These are phyloP conservation scores for Ceratina calcarata DNA, from an alignment of 1,140 invertebrate species.

Conservation along the genomic window DNA sequence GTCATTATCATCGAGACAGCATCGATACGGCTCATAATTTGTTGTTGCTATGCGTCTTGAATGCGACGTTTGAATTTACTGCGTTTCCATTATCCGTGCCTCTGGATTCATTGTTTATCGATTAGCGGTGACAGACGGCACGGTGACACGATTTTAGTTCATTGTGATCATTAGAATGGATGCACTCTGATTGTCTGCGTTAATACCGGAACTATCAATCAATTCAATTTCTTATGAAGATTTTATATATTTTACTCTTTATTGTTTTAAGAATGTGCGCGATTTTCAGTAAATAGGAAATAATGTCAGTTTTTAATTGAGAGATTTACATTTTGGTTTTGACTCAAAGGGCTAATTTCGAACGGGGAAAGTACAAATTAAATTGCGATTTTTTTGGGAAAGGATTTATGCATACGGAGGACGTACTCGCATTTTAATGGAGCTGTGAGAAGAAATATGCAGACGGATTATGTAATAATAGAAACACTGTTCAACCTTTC, in stretches of 20 bases:
- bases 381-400: background rate
- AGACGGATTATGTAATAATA: conserved; percentile 1
- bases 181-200: background rate
- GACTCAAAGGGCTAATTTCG: background rate
- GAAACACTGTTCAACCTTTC: background rate
- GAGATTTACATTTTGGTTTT: background rate
- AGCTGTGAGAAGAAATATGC: background rate
- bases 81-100: conserved; percentile 9
- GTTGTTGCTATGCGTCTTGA: conserved; percentile 36
- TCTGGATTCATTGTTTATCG: conserved; percentile 28
- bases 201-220: too few species aligned
- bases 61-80: conserved; percentile 11
- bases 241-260: too few species aligned
- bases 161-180: background rate
- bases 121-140: background rate
- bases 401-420: background rate
- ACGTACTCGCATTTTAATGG: background rate
- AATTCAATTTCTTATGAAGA: too few species aligned
- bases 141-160: conserved; percentile 6
- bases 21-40: conserved; percentile 46
- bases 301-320: background rate
- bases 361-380: background rate
- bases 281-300: background rate
- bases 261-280: background rate
- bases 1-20: conserved; percentile 56